Percentiles rank a stretch among this genome's conserved stretches.
Conservation (phyloP, 2,888 invertebrate species). For the Schrankia costaestrigalis region DNA sequence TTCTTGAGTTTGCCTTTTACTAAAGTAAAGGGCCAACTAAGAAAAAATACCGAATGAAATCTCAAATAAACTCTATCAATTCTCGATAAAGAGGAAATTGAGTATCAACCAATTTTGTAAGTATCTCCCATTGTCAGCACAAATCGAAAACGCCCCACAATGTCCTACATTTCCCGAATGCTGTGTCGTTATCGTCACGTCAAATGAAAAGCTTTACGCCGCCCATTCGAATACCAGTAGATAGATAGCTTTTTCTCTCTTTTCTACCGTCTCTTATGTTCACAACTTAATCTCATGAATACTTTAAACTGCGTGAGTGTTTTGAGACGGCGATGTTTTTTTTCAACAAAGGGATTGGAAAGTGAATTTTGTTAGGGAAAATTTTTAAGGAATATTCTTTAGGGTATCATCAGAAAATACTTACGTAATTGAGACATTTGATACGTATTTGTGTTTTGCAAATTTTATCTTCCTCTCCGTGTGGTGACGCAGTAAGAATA, state of each 20-base stretch:
- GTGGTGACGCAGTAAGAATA: no score
- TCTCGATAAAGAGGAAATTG: no score
- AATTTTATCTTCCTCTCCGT: no score
- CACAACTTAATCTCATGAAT: conserved; percentile 30
- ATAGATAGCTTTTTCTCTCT: conserved; percentile 38
- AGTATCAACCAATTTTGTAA: conserved; percentile 8
- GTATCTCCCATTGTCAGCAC: conserved; percentile 9
- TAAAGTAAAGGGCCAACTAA: no score
- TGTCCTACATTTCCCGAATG: conserved; percentile 6
- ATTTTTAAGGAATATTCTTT: conserved; percentile 1
- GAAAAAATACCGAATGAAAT: no score
- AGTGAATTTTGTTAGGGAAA: conserved; percentile 3
- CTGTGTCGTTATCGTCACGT: conserved; percentile 20
- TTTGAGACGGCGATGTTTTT: conserved; percentile 14
- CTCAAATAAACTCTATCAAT: no score
- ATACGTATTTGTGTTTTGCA: not conserved
- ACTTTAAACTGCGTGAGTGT: conserved; percentile 18
- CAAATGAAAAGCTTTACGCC: conserved; percentile 10
- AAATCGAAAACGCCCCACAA: conserved; percentile 11
- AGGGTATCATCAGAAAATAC: conserved; percentile 12
- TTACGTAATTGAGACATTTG: conserved; percentile 3
- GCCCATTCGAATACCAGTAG: conserved; percentile 25
- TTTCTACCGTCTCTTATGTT: conserved; percentile 22
- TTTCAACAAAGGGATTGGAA: conserved; percentile 4
- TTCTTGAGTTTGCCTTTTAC: no score